Evolutionary conservation across 2,113 vertebrate genomes (phyloP).

Genomic region (Chloroceryle aenea): DNA sequence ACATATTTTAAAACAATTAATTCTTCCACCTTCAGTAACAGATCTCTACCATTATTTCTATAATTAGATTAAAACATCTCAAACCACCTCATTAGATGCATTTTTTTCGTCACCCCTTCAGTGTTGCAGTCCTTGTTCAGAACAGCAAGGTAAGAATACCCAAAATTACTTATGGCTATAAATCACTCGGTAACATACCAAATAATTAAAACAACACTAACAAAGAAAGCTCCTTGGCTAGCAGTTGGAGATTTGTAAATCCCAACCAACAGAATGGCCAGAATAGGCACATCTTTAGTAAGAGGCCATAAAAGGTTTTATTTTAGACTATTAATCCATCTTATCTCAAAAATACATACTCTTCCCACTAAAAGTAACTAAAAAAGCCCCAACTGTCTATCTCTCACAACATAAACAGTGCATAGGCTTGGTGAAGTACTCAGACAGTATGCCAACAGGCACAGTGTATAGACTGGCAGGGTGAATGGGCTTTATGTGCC

Average conservation of each 20-base stretch:
- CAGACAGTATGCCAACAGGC: not conserved
- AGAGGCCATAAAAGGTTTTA: not conserved
- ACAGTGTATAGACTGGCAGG: not conserved
- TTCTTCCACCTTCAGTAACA: not conserved
- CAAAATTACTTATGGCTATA: not conserved
- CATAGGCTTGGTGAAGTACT: not conserved
- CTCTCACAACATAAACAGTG: not conserved
- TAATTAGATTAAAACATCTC: not conserved
- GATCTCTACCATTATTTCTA: not conserved
- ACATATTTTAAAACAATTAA: constrained; percentile 32
- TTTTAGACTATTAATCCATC: not conserved
- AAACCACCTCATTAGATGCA: not conserved
- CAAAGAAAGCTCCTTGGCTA: not conserved
- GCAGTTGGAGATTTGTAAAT: not conserved
- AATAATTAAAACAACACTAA: not conserved
- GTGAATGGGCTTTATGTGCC: not conserved
- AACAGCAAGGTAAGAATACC: not conserved
- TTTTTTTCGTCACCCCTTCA: not conserved
- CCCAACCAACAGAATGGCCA: not conserved
- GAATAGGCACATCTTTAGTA: not conserved
- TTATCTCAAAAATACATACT: not conserved
- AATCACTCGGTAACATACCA: constrained; percentile 10
- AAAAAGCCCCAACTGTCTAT: not conserved
- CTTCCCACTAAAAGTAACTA: not conserved
- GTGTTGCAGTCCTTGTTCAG: not conserved